phyloP scores from a whole-genome alignment of 2,797 vertebrate species.

The Sternotherus odoratus region DNA sequence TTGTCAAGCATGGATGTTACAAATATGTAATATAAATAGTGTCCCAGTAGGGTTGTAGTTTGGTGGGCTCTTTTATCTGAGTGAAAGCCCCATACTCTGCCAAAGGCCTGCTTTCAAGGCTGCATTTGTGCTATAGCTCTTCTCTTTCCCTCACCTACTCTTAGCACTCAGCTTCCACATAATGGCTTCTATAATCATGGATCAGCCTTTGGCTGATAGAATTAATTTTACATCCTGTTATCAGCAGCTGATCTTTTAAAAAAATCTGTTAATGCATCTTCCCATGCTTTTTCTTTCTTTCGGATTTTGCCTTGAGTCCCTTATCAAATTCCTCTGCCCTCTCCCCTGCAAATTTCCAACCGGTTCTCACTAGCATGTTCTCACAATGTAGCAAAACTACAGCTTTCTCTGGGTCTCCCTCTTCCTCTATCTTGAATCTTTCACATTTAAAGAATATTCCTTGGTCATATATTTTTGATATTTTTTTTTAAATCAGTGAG shows the following conservation, averaged over 20 bases:
- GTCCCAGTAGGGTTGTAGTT: not conserved
- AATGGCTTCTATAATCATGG: not conserved
- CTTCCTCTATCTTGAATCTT: constrained; percentile 9
- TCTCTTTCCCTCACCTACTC: not conserved
- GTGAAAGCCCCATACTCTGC: not conserved
- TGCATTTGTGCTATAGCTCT: not conserved
- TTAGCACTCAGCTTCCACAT: not conserved
- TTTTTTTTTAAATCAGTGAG: constrained; percentile 37
- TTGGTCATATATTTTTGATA: not conserved
- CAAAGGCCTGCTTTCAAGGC: not conserved
- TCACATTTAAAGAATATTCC: constrained; percentile 22
- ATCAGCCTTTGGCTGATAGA: not conserved
- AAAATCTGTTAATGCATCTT: not conserved
- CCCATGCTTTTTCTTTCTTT: constrained; percentile 19
- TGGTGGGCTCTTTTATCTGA: fast-evolving
- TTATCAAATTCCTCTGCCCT: not conserved
- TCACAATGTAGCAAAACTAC: not conserved
- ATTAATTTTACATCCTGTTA: not conserved
- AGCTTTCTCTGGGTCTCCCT: not conserved
- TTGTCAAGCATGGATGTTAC: not conserved
- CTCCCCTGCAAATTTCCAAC: not conserved
- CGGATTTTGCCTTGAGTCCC: not conserved
- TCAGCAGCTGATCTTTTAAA: not conserved
- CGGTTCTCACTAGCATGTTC: constrained; percentile 11
- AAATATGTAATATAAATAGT: not conserved